phyloP scores from a whole-genome alignment of 2,113 vertebrate genomes.

The Delphinus delphis region DNA sequence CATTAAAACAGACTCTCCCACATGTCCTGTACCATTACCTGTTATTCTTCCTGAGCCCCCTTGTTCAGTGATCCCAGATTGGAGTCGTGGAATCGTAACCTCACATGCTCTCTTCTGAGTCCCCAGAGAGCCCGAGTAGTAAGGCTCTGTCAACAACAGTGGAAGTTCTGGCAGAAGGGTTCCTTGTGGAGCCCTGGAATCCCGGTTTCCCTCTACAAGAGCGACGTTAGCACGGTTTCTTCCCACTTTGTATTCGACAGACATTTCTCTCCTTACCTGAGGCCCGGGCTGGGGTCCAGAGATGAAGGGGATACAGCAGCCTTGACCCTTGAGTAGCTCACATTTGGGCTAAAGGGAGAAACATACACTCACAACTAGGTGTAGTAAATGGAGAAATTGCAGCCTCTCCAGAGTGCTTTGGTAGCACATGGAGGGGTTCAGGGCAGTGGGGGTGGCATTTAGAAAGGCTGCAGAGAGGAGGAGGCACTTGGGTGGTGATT shows the following conservation, averaged over 20 bases:
- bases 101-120: background rate
- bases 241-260: background rate
- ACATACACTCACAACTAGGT: background rate
- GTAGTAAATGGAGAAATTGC: background rate
- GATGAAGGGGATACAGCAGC: background rate
- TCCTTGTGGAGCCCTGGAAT: background rate
- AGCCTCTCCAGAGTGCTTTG: background rate
- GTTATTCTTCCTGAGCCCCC: background rate
- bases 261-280: background rate
- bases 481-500: rapidly evolving
- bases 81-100: background rate
- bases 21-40: background rate
- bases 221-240: background rate
- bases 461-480: background rate
- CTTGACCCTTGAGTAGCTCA: background rate
- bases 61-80: background rate
- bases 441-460: background rate
- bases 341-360: background rate
- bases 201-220: background rate
- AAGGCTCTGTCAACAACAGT: background rate
- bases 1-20: slow-evolving; percentile 79
- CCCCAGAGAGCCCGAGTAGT: background rate
- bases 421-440: background rate
- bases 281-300: background rate
- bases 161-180: background rate